Base-by-base conservation (phyloP, 2,888 invertebrate genomes). In the Taenaris catops region DNA sequence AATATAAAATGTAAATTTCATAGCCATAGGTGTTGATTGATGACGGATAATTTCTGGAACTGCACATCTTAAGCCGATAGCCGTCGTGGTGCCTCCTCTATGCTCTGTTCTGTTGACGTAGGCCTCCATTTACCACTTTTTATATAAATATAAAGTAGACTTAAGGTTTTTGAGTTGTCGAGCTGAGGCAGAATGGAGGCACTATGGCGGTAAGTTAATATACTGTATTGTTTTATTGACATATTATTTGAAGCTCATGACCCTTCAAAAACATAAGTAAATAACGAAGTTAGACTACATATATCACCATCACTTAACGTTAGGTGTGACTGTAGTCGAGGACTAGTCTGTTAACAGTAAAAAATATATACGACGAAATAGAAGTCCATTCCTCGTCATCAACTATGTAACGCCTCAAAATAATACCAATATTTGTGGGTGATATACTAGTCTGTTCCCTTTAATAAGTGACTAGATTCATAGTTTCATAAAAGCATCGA, bases 51-150 rank as follows among this genome's bases (percentile, higher is more conserved):
- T 73, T 70, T 53, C 57, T 68, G 79, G 79, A 79, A 63, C 68
- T 73, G 66, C 60, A 52, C 52, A 50, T 53, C 44, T 29, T 32
- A 46, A 56, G 60, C 61, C 63, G 63, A 48, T 50, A 51, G 67
- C 80, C 79, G 80, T 79, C 81, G 84, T 83, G 80, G 73, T 83
- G 83, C 80, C 83, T 83, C 81, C 75, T 65, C 71, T 80, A 73
- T 81, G 81, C 70, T 80, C 76, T 76, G 84, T 86, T 86, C 84
- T 80, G 76, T 72, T 73, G 81, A 80, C 84, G 83, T 73, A 73
- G 69, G 70, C 62, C 62, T 58, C 48, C 46, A 27, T 32, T 18
- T 34, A n/a, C n/a, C 45, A 36, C 45, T 36, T 44, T 23, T 38
- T 36, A 27, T 35, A 23, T 31, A 31, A 29, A 36, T 25, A 18